Conservation (phyloP, 2,113 vertebrate genomes). For the Ascaphus truei region DNA sequence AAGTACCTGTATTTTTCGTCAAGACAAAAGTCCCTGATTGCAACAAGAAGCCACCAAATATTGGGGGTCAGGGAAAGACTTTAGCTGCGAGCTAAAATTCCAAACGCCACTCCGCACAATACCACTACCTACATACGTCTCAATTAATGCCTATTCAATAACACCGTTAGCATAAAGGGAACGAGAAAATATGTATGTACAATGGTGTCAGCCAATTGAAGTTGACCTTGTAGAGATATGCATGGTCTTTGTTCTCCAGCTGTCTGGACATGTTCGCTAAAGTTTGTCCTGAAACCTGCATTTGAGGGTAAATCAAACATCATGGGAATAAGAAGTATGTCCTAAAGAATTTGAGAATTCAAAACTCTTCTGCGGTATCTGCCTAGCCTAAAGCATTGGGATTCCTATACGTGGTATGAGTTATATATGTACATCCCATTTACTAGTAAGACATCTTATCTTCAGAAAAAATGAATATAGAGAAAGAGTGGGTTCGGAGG, state of each 20-base stretch:
- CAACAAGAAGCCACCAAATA: no score
- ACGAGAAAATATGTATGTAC: neutral
- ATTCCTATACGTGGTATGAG: conserved; percentile 14
- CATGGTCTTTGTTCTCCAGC: neutral
- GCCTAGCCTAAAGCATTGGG: neutral
- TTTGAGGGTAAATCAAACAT: conserved; percentile 15
- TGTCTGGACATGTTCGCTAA: conserved; percentile 15
- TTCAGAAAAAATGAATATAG: neutral
- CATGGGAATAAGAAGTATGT: conserved; percentile 18
- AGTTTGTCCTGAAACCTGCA: conserved; percentile 4
- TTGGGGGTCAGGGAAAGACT: no score
- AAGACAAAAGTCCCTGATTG: no score
- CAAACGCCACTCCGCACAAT: no score
- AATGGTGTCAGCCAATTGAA: neutral
- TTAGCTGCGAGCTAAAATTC: no score
- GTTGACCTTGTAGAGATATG: conserved; percentile 17
- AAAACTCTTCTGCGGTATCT: neutral
- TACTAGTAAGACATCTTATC: neutral
- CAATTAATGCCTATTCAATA: no score
- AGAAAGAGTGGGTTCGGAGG: no score
- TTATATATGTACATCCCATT: neutral
- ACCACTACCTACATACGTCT: no score
- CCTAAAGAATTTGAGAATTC: neutral
- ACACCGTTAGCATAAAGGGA: no score
- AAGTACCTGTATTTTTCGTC: no score